Percentiles rank a stretch among this genome's conserved stretches.
phyloP scores from a whole-genome alignment of 37 sponge, comb jelly and placozoan species.

The Hormiphora californensis region DNA sequence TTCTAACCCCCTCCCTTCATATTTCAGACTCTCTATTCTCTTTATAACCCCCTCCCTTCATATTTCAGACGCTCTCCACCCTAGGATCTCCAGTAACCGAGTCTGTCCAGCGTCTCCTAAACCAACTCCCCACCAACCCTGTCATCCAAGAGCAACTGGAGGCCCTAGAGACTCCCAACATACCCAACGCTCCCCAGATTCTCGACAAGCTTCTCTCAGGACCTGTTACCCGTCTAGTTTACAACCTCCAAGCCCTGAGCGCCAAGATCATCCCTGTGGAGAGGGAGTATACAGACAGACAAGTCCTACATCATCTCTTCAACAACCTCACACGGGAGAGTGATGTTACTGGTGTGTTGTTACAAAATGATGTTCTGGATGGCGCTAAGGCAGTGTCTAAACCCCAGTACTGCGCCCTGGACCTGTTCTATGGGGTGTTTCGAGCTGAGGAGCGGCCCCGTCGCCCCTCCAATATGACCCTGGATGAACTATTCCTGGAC shows the following conservation, averaged over 20 bases:
- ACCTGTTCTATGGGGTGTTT: conserved; percentile 28
- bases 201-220: conserved; percentile 9
- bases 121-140: conserved; percentile 42
- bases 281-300: conserved; percentile 41
- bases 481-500: conserved; percentile 31
- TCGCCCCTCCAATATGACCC: conserved; percentile 46
- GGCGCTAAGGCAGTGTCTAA: not conserved
- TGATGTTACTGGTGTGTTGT: too few species aligned
- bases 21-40: too few species aligned
- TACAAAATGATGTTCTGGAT: too few species aligned
- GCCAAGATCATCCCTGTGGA: conserved; percentile 46
- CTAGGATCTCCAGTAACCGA: conserved; percentile 12
- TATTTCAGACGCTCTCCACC: conserved; percentile 33
- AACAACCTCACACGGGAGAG: not conserved
- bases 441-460: not conserved
- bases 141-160: conserved; percentile 8
- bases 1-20: too few species aligned
- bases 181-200: not conserved
- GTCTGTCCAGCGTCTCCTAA: conserved; percentile 25
- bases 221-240: conserved; percentile 32
- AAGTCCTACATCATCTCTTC: conserved; percentile 11
- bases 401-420: not conserved
- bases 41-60: too few species aligned
- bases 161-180: conserved; percentile 9
- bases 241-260: conserved; percentile 47